phyloP scores from a whole-genome alignment of 2,888 invertebrate species.

The Trichogramma evanescens region DNA sequence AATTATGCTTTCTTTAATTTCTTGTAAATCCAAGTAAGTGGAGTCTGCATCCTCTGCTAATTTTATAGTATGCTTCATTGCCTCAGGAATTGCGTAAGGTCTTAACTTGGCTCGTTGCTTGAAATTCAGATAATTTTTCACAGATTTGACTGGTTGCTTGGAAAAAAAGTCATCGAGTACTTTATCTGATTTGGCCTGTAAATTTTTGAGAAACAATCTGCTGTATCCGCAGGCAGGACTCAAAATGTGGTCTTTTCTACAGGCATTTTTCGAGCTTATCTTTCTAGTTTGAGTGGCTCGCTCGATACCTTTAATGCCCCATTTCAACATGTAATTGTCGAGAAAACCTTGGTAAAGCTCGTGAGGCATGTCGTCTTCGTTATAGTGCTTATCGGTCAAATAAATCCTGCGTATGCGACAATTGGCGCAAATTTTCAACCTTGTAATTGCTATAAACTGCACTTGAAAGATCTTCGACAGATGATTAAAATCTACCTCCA shows the following conservation, averaged over 20 bases:
- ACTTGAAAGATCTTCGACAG: slow-evolving; percentile 86
- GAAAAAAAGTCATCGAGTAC: slow-evolving; percentile 30
- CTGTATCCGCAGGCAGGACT: slow-evolving; percentile 4
- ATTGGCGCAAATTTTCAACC: slow-evolving; percentile 91
- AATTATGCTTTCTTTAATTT: slow-evolving; percentile 10
- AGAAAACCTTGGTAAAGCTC: slow-evolving; percentile 35
- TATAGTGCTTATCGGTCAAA: slow-evolving; percentile 59
- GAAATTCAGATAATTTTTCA: slow-evolving; percentile 20
- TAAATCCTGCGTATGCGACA: slow-evolving; percentile 83
- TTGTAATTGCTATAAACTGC: slow-evolving; percentile 78
- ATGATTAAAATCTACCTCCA: slow-evolving; percentile 89
- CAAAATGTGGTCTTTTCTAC: not conserved
- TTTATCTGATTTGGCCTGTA: slow-evolving; percentile 27
- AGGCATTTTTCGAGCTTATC: slow-evolving; percentile 1
- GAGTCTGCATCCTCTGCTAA: slow-evolving; percentile 1
- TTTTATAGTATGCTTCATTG: not conserved
- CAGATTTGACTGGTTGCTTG: slow-evolving; percentile 12
- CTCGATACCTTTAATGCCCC: slow-evolving; percentile 33
- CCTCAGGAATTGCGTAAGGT: slow-evolving; percentile 23
- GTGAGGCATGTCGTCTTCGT: slow-evolving; percentile 30
- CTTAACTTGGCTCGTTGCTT: slow-evolving; percentile 24
- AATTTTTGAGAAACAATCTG: slow-evolving; percentile 18
- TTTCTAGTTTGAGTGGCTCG: slow-evolving; percentile 34
- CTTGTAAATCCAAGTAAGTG: slow-evolving; percentile 7
- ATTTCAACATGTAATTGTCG: slow-evolving; percentile 38